Percentiles rank a stretch among this genome's conserved stretches.
Conservation (phyloP, 1,140 invertebrate species). For the Drosophila lowei region DNA sequence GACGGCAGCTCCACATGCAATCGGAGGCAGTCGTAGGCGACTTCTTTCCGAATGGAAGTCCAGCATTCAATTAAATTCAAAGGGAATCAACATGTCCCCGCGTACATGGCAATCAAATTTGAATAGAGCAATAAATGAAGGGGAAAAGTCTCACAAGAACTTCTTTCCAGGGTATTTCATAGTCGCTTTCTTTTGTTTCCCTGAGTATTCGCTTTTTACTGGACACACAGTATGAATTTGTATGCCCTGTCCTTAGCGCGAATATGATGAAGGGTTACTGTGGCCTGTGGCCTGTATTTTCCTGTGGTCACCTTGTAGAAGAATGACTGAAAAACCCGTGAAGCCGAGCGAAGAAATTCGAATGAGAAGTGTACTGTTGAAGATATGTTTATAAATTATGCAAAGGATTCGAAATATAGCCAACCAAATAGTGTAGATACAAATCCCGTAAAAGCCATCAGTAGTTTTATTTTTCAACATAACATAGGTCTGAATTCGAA, state of each 20-base stretch:
- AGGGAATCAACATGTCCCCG: constrained; percentile 27
- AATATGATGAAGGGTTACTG: constrained; percentile 35
- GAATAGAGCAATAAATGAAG: constrained; percentile 1
- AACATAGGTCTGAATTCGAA: too few relatives aligned
- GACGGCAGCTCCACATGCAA: constrained; percentile 43
- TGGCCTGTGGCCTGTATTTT: constrained; percentile 12
- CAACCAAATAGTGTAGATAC: too few relatives aligned
- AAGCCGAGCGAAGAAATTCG: neutral
- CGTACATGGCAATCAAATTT: constrained; percentile 2
- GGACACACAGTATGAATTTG: constrained; percentile 10
- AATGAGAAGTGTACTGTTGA: constrained; percentile 6
- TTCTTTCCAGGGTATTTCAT: constrained; percentile 27
- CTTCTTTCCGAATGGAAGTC: constrained; percentile 7
- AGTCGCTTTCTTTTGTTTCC: constrained; percentile 16
- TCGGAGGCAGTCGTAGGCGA: constrained; percentile 28
- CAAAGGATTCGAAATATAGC: too few relatives aligned
- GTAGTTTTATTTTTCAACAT: too few relatives aligned
- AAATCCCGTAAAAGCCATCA: too few relatives aligned
- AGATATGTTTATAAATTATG: too few relatives aligned
- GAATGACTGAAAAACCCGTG: constrained; percentile 16
- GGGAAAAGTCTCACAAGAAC: too few relatives aligned
- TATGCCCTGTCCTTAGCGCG: constrained; percentile 32
- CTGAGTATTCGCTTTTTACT: neutral
- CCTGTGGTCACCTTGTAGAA: constrained; percentile 23
- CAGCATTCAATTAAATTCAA: constrained; percentile 28